Conservation (phyloP, 2,113 vertebrate genomes). For the Globicephala melas region DNA sequence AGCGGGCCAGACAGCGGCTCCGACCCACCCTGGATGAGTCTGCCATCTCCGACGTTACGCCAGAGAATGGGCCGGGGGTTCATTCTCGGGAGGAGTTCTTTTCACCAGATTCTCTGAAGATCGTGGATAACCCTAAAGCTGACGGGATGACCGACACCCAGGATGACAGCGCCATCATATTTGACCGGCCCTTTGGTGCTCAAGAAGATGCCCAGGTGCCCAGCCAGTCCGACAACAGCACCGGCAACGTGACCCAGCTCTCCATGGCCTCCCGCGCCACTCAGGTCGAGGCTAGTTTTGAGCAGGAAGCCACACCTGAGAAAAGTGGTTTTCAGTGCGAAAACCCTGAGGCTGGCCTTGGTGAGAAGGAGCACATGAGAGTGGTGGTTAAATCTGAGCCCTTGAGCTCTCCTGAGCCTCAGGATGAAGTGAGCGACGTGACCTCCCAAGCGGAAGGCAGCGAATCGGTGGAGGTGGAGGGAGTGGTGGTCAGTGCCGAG, state of each 20-base stretch:
- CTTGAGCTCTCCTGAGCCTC: slow-evolving; percentile 92
- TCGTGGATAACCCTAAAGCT: slow-evolving; percentile 88
- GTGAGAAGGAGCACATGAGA: slow-evolving; percentile 88
- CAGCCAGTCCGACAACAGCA: slow-evolving; percentile 92
- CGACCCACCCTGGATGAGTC: slow-evolving; percentile 85
- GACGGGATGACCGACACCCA: slow-evolving; percentile 79
- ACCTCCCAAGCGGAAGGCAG: slow-evolving; percentile 94
- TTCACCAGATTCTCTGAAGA: slow-evolving; percentile 93
- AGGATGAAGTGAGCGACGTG: slow-evolving; percentile 93
- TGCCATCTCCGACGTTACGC: slow-evolving; percentile 74
- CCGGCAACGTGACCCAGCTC: slow-evolving; percentile 82
- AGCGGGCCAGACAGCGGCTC: slow-evolving; percentile 89
- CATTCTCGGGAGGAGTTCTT: slow-evolving; percentile 86
- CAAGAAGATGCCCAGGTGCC: slow-evolving; percentile 97
- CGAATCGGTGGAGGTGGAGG: slow-evolving; percentile 91
- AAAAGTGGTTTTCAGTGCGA: slow-evolving; percentile 83
- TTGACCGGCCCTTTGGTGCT: slow-evolving; percentile 81
- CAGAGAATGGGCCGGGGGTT: slow-evolving; percentile 75
- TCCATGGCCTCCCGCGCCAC: slow-evolving; percentile 82
- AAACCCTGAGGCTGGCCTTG: slow-evolving; percentile 81
- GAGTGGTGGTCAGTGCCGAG: slow-evolving; percentile 86
- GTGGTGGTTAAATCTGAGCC: slow-evolving; percentile 96
- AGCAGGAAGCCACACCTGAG: slow-evolving; percentile 83
- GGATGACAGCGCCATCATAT: slow-evolving; percentile 81
- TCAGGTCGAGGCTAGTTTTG: slow-evolving; percentile 82